Evolutionary conservation across 1,140 invertebrate genomes (phyloP).

Genomic region (Tetraneura akinire): DNA sequence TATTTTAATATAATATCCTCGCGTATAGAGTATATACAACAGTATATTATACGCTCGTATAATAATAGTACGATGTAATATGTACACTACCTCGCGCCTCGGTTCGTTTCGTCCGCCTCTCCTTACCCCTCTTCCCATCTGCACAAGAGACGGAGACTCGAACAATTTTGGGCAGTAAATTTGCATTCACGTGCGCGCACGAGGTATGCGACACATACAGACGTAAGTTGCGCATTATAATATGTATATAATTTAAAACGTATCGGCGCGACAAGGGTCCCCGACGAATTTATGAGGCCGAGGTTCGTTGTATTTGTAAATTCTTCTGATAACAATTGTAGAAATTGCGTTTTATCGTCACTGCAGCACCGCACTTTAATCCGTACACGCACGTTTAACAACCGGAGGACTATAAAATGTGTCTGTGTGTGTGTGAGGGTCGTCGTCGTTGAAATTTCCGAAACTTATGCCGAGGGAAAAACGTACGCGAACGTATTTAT

Average conservation of each 20-base stretch:
- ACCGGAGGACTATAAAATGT: neutral
- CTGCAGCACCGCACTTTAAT: constrained; percentile 12
- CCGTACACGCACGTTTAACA: neutral
- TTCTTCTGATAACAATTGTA: constrained; percentile 25
- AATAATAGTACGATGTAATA: no score
- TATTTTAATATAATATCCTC: constrained; percentile 8
- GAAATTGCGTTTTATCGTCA: constrained; percentile 32
- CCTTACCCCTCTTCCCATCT: no score
- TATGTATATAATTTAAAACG: constrained; percentile 20
- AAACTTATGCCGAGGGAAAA: neutral
- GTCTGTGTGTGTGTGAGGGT: neutral
- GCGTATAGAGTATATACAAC: no score
- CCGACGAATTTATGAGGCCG: constrained; percentile 32
- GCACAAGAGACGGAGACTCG: no score
- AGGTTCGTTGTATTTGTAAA: constrained; percentile 30
- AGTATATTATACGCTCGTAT: no score
- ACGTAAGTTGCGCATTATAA: neutral
- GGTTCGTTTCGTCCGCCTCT: no score
- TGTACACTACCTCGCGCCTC: no score
- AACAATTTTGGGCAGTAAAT: constrained; percentile 24
- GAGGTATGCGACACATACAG: constrained; percentile 22
- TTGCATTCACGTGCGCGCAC: constrained; percentile 29
- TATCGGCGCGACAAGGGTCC: constrained; percentile 30
- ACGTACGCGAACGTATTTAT: neutral
- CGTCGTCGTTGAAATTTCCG: constrained; percentile 4